Conservation (phyloP, 2,797 vertebrate species). For the Chrysolophus pictus region DNA sequence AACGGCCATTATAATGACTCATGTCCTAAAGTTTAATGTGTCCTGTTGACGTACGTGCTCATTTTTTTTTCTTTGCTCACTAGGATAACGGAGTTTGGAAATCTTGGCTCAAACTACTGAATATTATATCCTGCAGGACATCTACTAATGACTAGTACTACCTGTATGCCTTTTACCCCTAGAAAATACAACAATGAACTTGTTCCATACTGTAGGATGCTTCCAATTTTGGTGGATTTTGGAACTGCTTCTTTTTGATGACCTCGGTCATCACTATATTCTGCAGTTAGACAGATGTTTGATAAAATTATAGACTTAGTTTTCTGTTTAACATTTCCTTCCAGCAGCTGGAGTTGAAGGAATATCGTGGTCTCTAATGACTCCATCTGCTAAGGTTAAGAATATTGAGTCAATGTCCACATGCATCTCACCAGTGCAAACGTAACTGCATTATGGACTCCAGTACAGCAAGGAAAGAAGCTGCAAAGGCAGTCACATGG, state of each 20-base stretch:
- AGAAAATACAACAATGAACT: neutral
- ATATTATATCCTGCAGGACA: neutral
- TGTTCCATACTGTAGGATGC: neutral
- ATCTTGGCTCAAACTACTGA: neutral
- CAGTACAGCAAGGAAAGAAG: neutral
- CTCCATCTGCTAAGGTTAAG: neutral
- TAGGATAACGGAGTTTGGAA: neutral
- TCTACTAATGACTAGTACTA: neutral
- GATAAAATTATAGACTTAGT: neutral
- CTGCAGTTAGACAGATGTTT: neutral
- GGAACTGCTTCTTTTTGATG: neutral
- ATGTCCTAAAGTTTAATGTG: neutral
- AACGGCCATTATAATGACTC: neutral
- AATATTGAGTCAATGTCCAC: neutral
- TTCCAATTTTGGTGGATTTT: neutral
- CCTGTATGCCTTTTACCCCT: neutral
- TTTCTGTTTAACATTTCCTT: neutral
- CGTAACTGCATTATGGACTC: fast-evolving
- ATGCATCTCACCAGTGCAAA: neutral
- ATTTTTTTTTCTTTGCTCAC: neutral
- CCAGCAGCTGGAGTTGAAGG: neutral
- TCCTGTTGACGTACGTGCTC: neutral
- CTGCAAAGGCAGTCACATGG: neutral
- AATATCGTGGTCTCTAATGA: neutral
- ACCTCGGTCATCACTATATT: neutral